These are phyloP conservation scores for Cataglyphis albicans DNA, from an alignment of 2,888 invertebrate species.

Conservation along the genomic window DNA sequence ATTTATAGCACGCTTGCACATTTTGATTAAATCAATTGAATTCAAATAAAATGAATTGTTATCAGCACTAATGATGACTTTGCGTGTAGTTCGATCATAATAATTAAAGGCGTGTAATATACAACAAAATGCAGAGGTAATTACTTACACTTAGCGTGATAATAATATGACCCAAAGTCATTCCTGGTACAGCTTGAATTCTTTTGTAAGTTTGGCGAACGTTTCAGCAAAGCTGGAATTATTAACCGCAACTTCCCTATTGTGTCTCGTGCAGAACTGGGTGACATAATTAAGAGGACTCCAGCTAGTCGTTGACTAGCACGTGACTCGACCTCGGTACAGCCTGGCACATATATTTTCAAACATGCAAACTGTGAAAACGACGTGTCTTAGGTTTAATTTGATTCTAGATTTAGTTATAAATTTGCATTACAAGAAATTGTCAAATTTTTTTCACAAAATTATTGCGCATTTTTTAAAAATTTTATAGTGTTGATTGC, in stretches of 20 bases:
- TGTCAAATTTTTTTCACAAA: constrained; percentile 13
- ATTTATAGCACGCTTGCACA: not conserved
- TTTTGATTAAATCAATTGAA: not conserved
- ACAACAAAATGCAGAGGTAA: constrained; percentile 34
- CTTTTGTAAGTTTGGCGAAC: constrained; percentile 63
- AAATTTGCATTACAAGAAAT: constrained; percentile 40
- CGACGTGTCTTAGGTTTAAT: constrained; percentile 40
- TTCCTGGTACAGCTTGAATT: constrained; percentile 52
- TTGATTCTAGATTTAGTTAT: constrained; percentile 49
- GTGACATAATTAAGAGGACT: constrained; percentile 67
- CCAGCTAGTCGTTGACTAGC: constrained; percentile 54
- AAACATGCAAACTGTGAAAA: constrained; percentile 58
- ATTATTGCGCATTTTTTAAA: constrained; percentile 20
- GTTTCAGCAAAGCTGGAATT: constrained; percentile 41
- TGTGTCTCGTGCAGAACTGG: constrained; percentile 57
- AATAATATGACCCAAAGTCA: constrained; percentile 44
- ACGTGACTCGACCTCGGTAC: constrained; percentile 63
- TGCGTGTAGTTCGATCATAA: not conserved
- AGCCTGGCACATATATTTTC: constrained; percentile 66
- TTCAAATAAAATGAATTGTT: not conserved
- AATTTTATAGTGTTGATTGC: not conserved
- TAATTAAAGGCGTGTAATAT: constrained; percentile 5
- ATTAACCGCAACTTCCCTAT: constrained; percentile 55
- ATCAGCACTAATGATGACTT: not conserved
- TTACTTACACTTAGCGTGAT: constrained; percentile 52